phyloP scores from a whole-genome alignment of 1,140 invertebrate genomes.

The Leguminivora glycinivorella region DNA sequence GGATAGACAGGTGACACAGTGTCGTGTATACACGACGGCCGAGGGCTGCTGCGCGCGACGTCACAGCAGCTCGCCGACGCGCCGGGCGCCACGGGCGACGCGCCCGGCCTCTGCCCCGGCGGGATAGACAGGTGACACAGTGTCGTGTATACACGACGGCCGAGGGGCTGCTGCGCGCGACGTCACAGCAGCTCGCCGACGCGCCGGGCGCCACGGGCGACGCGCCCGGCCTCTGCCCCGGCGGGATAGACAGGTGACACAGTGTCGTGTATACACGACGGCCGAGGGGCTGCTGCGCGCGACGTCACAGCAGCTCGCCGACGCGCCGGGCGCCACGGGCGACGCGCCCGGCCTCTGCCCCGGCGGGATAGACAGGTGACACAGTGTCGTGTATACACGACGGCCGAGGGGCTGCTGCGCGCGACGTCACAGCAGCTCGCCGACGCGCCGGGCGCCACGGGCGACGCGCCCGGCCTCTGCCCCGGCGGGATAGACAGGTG shows the following conservation, averaged over 20 bases:
- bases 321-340: no score
- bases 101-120: neutral
- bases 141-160: neutral
- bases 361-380: constrained; percentile 36
- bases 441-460: no score
- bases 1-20: constrained; percentile 70
- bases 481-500: constrained; percentile 79
- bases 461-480: no score
- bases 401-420: no score
- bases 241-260: constrained; percentile 35
- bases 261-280: neutral
- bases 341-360: no score
- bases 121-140: constrained; percentile 35
- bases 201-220: neutral
- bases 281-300: no score
- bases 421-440: no score
- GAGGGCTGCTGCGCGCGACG: neutral
- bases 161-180: neutral
- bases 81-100: neutral
- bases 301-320: no score
- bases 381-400: neutral
- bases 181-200: neutral
- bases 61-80: neutral
- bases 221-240: no score
- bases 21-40: neutral